Evolutionary conservation across 30 jellyfish, hydroid and myxozoan genomes (phyloP).

Genomic region (Haliclystus octoradiatus): DNA sequence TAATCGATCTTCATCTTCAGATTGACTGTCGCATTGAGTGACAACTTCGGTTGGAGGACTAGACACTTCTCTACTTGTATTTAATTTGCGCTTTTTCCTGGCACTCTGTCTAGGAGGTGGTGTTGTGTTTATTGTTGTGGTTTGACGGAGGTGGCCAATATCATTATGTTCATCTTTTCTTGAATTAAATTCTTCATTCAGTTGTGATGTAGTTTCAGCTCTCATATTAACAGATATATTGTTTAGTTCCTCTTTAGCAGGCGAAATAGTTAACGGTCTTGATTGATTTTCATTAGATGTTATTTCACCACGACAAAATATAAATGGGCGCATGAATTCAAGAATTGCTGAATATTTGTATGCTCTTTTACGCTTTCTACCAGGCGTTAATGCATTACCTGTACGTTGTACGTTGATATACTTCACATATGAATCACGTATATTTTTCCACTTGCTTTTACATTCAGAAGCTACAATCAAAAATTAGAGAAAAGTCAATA

Average conservation of each 20-base stretch:
- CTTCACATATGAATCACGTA: constrained; percentile 58
- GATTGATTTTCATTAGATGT: not conserved
- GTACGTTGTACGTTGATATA: constrained; percentile 27
- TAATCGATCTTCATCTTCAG: constrained; percentile 35
- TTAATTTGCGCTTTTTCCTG: not conserved
- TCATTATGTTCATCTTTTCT: not conserved
- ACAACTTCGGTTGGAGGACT: not conserved
- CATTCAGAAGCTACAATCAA: constrained; percentile 29
- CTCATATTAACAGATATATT: too few relatives aligned
- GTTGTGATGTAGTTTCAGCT: not conserved
- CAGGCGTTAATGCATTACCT: constrained; percentile 8
- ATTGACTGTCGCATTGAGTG: not conserved
- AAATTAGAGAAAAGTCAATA: not conserved
- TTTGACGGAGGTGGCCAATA: not conserved
- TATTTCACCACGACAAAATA: not conserved
- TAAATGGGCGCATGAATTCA: constrained; percentile 4
- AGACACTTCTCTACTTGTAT: not conserved
- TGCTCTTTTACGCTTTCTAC: constrained; percentile 23
- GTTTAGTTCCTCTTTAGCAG: not conserved
- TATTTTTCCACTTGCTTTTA: constrained; percentile 58
- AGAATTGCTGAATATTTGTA: constrained; percentile 53
- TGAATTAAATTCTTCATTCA: not conserved
- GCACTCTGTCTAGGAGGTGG: not conserved
- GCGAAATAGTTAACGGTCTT: not conserved
- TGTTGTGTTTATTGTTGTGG: not conserved